Evolutionary conservation across 2,113 vertebrate species (phyloP), one percentile per base, ranked within the genome.

Genomic region (Mobula birostris): DNA sequence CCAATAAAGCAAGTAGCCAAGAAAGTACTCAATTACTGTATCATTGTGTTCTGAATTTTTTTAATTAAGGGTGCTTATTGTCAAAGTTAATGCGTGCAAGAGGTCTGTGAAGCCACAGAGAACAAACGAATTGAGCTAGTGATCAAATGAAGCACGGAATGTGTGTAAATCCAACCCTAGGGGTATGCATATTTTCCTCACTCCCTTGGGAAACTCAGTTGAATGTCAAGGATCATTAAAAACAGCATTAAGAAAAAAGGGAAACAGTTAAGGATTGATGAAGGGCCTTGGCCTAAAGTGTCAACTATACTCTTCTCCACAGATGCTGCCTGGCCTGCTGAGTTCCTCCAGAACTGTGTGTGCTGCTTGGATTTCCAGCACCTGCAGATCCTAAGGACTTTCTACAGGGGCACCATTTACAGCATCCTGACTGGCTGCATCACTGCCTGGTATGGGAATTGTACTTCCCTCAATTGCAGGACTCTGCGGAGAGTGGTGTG

Each of bases 51-150:
- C 68, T 40, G 29, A 7, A 7, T 40, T 24, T 40, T 24, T 19
- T 72, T 72, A 72, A 72, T 72, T 14, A 70, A 36, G 7, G 27
- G 90, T 92, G 36, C 40, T 92, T 72, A 70, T 29, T 92, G 63
- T 92, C 66, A 92, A 92, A 92, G 66, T 66, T 68, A 36, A 70
- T 11, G 40, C 70, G 40, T 92, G n/a, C 68, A n/a, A 40, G 61
- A 24, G 66, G 90, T 19, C 40, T 92, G 90, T 92, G 90, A 70
- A 92, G 24, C 68, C 90, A 92, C 1, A 24, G 90, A n/a, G 90
- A 72, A 72, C 36, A 72, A 92, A 72, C 66, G 40, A 40, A 27
- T 92, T 92, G 88, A 92, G 5, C 88, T 12, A 32, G 68, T 40
- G 68, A 92, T 74, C 40, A 72, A 92, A 66, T 17, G 17, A 32